These are phyloP conservation scores for Agelaius tricolor DNA, from an alignment of 2,113 vertebrate species.

Conservation along the genomic window DNA sequence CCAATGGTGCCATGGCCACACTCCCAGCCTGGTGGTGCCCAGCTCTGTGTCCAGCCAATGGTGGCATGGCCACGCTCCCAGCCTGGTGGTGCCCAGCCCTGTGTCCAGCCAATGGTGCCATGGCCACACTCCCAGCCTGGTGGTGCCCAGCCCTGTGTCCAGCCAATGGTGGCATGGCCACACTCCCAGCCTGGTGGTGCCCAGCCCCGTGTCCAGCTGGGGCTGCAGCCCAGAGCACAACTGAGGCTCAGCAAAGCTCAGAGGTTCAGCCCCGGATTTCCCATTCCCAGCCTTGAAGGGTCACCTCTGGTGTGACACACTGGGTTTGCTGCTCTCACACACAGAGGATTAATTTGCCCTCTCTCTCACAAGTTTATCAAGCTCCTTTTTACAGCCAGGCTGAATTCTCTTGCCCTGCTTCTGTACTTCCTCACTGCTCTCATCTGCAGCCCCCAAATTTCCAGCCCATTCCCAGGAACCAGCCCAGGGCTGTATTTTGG, in stretches of 20 bases:
- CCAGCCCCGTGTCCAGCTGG: background rate
- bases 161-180: rapidly evolving
- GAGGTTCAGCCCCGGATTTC: rapidly evolving
- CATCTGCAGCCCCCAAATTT: background rate
- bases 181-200: rapidly evolving
- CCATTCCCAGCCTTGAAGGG: rapidly evolving
- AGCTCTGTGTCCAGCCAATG: no score
- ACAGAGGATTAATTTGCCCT: background rate
- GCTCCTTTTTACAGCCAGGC: background rate
- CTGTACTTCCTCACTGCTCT: background rate
- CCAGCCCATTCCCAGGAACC: background rate
- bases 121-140: rapidly evolving
- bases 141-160: rapidly evolving
- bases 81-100: rapidly evolving
- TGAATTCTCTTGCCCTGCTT: background rate
- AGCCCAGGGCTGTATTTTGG: background rate
- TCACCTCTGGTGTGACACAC: background rate
- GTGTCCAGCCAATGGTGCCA: background rate
- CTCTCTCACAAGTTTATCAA: background rate
- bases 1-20: background rate
- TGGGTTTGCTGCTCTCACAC: background rate
- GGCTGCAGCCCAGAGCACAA: background rate
- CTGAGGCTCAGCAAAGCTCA: background rate
- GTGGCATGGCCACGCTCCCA: no score
- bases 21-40: no score